These are phyloP conservation scores for Urocynchramus pylzowi DNA, from an alignment of 2,113 vertebrate genomes.

Conservation along the genomic window DNA sequence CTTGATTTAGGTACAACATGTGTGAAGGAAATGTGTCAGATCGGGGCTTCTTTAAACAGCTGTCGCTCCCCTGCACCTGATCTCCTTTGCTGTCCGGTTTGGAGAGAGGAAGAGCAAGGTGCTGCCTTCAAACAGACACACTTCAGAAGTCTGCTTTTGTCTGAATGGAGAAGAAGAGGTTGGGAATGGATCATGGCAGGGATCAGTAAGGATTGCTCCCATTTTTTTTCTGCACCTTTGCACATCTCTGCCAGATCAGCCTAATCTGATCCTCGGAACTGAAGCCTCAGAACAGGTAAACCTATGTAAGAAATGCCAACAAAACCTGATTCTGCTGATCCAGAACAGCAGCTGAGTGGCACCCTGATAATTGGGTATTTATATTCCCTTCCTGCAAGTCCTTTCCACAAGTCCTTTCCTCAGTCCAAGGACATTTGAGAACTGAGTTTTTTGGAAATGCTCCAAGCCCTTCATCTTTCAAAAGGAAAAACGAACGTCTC, in stretches of 20 bases:
- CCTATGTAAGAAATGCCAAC: background rate
- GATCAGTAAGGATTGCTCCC: background rate
- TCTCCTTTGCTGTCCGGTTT: background rate
- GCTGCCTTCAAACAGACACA: background rate
- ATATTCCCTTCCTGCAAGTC: background rate
- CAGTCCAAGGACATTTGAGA: conserved; percentile 49
- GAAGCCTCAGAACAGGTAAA: conserved; percentile 14
- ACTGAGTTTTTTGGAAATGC: conserved; percentile 26
- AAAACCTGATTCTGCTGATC: background rate
- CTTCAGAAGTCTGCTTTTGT: background rate
- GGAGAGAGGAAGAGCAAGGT: background rate
- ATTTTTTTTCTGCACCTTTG: background rate
- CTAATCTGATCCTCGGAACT: background rate
- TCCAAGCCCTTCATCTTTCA: conserved; percentile 20
- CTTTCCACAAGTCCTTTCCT: conserved; percentile 30
- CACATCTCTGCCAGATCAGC: background rate
- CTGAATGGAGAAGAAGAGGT: background rate
- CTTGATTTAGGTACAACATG: background rate
- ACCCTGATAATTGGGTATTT: background rate
- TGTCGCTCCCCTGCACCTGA: accelerated
- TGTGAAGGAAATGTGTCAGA: background rate
- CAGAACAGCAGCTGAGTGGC: background rate
- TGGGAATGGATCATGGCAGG: accelerated
- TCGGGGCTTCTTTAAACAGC: background rate
- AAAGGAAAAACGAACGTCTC: background rate